A percentile compares a stretch with the other conserved stretches of the same genome.
These are phyloP conservation scores for Mastacembelus armatus DNA, from an alignment of 2,797 vertebrate genomes.

Conservation along the genomic window DNA sequence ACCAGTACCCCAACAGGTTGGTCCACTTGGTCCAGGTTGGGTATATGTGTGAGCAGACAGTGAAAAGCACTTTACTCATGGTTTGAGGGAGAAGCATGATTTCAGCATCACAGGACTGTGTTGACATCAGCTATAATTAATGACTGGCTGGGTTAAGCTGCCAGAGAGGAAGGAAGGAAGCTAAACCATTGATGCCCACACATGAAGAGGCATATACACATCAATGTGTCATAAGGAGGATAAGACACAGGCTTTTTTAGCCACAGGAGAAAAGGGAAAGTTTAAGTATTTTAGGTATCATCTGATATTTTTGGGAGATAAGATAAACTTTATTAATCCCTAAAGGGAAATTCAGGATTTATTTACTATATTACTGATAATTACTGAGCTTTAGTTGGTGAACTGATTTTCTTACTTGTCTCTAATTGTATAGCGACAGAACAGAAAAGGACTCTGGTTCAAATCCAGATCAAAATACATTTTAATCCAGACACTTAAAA, in stretches of 20 bases:
- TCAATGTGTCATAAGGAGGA: conserved; percentile 35
- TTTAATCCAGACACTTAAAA: no score
- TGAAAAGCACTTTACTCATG: conserved; percentile 76
- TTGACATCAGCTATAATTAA: conserved; percentile 77
- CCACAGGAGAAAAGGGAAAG: no score
- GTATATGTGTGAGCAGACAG: conserved; percentile 37
- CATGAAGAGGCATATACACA: conserved; percentile 7
- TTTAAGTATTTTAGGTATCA: no score
- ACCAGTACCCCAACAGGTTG: conserved; percentile 46
- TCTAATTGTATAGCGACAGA: no score
- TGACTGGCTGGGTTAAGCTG: conserved; percentile 31
- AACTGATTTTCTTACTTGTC: not conserved
- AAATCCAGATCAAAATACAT: not conserved
- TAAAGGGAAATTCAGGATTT: no score
- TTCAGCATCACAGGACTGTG: conserved; percentile 56
- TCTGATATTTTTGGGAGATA: no score
- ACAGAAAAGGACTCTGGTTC: not conserved
- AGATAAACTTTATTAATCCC: no score
- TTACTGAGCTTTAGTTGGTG: no score
- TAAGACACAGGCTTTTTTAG: conserved; percentile 66
- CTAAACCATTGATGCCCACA: conserved; percentile 42
- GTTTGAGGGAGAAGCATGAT: conserved; percentile 52
- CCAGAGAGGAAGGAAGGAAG: conserved; percentile 54
- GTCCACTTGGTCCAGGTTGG: conserved; percentile 10
- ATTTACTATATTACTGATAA: no score